Base-by-base conservation (phyloP, 2,113 vertebrate species). In the Colius striatus region DNA sequence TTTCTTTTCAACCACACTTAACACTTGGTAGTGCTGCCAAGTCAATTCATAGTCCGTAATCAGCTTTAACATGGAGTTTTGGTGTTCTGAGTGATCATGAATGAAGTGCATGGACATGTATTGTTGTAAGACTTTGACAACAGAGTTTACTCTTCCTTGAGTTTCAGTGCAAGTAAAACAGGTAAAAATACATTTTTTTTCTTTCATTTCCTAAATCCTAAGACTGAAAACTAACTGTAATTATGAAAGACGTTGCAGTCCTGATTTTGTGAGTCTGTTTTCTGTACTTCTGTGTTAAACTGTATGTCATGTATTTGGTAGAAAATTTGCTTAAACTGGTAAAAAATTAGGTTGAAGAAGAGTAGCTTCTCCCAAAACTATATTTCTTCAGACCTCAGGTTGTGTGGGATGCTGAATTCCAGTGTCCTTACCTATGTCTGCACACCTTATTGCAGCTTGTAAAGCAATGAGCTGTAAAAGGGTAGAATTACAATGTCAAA, bases 381-480 rank as follows among this genome's bases (percentile, higher is more conserved):
- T 72, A 12, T 70, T 53, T 73, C 43, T 54, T 84, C 29, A 82
- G 50, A 50, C 47, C n/a, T 55, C 88, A 79, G 29, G 25, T 70
- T 80, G 16, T 88, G 32, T 63, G 74, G 47, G 55, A 47, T 87
- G n/a, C 26, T 80, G 48, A 77, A 73, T 83, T 83, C 36, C 66
- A 62, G 26, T 73, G 71, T 32, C 32, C 32, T 71, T 83, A 54
- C 30, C 48, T 30, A 30, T 34, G 47, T 84, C 63, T 3, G 0
- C 71, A 85, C 74, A 55, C 67, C 41, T 48, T 51, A 71, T 13
- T 87, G 75, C 74, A 85, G 62, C 74, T 87, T 92, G 51, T 87
- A 77, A 91, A 95, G 63, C 9, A 3, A 15, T 48, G 71, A 88
- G 34, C 67, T 95, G 47, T 88, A 72, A 86, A 94, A 90, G 55